phyloP scores from a whole-genome alignment of 2,113 vertebrate genomes.

The Crotophaga sulcirostris region DNA sequence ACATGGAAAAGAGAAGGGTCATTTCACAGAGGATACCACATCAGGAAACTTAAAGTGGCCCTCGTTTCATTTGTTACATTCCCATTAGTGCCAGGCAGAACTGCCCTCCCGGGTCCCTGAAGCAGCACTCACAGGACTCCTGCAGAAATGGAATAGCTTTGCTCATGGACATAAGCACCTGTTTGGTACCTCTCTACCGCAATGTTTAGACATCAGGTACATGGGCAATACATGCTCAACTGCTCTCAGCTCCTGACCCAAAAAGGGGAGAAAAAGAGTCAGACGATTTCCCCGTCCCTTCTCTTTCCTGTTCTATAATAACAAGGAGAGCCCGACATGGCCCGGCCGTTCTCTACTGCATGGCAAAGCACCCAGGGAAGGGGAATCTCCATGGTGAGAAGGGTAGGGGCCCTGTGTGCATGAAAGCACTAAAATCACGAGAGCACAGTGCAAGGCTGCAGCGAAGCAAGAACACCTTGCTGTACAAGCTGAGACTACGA shows the following conservation, averaged over 20 bases:
- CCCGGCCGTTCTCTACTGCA: background rate
- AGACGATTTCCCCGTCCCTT: background rate
- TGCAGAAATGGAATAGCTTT: background rate
- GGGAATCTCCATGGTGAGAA: background rate
- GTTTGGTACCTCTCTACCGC: background rate
- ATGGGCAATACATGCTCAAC: constrained; percentile 10
- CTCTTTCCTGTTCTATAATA: background rate
- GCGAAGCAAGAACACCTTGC: constrained; percentile 58
- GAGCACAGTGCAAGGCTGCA: constrained; percentile 52
- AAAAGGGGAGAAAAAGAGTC: background rate
- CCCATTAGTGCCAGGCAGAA: constrained; percentile 17
- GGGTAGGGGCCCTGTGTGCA: background rate
- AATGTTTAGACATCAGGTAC: background rate
- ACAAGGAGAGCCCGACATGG: background rate
- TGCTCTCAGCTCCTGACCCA: constrained; percentile 40
- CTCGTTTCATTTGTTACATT: background rate
- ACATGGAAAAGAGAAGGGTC: background rate
- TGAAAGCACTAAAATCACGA: constrained; percentile 43
- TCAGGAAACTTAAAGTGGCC: background rate
- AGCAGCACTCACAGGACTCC: background rate
- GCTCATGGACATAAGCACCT: background rate
- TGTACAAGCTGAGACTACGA: constrained; percentile 36
- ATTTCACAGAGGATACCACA: background rate
- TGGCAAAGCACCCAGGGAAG: background rate
- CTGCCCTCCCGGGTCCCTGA: background rate